Evolutionary conservation across 2,113 vertebrate species (phyloP), one percentile per base, ranked within the genome.

Genomic region (Oenanthe oenanthe): DNA sequence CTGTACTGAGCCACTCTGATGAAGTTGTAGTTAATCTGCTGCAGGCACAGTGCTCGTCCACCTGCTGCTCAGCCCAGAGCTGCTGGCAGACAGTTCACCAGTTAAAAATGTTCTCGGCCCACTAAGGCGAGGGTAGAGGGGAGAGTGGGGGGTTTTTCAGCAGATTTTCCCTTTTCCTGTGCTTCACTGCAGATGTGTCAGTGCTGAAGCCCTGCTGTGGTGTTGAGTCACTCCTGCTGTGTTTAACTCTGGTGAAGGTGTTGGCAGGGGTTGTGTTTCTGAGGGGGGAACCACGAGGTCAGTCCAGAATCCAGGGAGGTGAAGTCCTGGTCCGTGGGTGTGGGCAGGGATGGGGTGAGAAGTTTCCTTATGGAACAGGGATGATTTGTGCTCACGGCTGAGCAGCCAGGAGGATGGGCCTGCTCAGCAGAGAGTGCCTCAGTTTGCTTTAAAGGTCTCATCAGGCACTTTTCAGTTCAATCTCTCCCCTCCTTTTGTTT

Each of bases 11-110:
- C 65, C 63, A 48, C 47, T 29, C 25, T 51, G 85, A 65, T 89
- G 47, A 95, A 96, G 81, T 89, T 85, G 87, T 83, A 93, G 92
- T 94, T 85, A 93, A 97, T 88, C 85, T 56, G 66, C 53, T 36
- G 14, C 56, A 26, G 6, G 36, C 48, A 22, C 73, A 28, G 92
- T 15, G 71, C 94, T 85, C 17, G 1, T 5, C 80, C 26, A 0
- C 42, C 36, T 6, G 47, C 31, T 13, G 36, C 51, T 34, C 85
- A n/a, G 13, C 16, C n/a, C 57, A 17, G 11, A 85, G 42, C 68
- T 72, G 67, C 80, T 54, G 32, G 17, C 67, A 32, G 21, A 28
- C n/a, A 9, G 0, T 22, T 89, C 71, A 65, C 6, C 28, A 4
- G 3, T 32, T 36, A 4, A 13, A 43, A 31, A 32, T 5, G 16